phyloP scores from a whole-genome alignment of 2,113 vertebrate species.

The Lichenostomus cassidix region DNA sequence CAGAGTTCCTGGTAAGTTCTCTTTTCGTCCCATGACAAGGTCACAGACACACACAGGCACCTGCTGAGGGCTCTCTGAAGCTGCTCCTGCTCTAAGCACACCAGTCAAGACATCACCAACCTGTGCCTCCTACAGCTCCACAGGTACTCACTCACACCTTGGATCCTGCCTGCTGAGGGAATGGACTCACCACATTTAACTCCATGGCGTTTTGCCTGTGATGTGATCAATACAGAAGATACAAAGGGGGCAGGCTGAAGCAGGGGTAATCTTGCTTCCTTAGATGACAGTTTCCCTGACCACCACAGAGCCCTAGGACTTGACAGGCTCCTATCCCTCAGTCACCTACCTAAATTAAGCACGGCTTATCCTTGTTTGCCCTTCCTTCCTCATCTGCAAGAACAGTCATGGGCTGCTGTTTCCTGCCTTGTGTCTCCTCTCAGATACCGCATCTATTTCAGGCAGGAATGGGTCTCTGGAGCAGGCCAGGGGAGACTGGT shows the following conservation, averaged over 20 bases:
- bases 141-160: neutral
- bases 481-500: too few species aligned
- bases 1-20: constrained; percentile 47
- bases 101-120: neutral
- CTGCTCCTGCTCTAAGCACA: fast-evolving
- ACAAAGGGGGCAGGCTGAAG: neutral
- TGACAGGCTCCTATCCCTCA: fast-evolving
- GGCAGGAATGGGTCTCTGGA: neutral
- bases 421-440: neutral
- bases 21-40: neutral
- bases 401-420: fast-evolving
- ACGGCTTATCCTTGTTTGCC: neutral
- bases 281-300: neutral
- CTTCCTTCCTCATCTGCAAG: neutral
- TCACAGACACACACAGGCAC: neutral
- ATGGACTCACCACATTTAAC: neutral
- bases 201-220: neutral
- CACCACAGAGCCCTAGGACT: neutral
- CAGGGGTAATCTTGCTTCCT: neutral
- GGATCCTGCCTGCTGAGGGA: neutral
- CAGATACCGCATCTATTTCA: fast-evolving
- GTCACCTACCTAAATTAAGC: neutral
- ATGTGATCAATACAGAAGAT: neutral
- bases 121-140: fast-evolving
- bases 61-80: neutral